A percentile compares a stretch with the other conserved stretches of the same genome.
Evolutionary conservation across 2,888 invertebrate genomes (phyloP).

Genomic region (Hemaris fuciformis): DNA sequence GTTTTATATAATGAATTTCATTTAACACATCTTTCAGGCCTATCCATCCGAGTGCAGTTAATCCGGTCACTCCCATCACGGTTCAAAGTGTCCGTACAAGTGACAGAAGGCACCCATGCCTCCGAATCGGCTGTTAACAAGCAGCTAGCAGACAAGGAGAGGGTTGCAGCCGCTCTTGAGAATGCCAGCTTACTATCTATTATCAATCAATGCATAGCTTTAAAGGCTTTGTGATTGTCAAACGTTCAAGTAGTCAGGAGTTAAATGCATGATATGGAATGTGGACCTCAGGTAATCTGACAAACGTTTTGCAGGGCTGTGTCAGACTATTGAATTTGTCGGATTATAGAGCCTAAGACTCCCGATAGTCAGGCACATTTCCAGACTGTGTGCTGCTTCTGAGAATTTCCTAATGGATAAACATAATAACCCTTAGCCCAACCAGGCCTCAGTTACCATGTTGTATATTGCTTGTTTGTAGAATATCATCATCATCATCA

Average conservation of each 20-base stretch:
- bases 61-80: conserved; percentile 90
- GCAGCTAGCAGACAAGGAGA: conserved; percentile 98
- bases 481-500: too few relatives aligned
- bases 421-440: too few relatives aligned
- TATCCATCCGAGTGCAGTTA: conserved; percentile 96
- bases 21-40: conserved; percentile 65
- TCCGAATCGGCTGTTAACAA: conserved; percentile 97
- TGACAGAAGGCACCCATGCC: conserved; percentile 95
- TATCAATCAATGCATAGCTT: conserved; percentile 93
- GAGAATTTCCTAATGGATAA: too few relatives aligned
- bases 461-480: too few relatives aligned
- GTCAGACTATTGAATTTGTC: too few relatives aligned
- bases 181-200: conserved; percentile 95
- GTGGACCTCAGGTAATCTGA: too few relatives aligned
- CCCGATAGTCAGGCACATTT: too few relatives aligned
- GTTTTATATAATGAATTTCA: background rate
- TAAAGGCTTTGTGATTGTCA: background rate
- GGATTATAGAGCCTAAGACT: too few relatives aligned
- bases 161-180: conserved; percentile 98
- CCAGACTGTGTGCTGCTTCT: too few relatives aligned
- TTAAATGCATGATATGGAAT: too few relatives aligned
- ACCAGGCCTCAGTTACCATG: too few relatives aligned
- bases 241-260: background rate
- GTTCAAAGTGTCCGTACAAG: conserved; percentile 93
- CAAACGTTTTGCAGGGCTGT: too few relatives aligned